These are phyloP conservation scores for Mesocricetus auratus DNA, from an alignment of 2,113 vertebrate genomes.

Conservation along the genomic window DNA sequence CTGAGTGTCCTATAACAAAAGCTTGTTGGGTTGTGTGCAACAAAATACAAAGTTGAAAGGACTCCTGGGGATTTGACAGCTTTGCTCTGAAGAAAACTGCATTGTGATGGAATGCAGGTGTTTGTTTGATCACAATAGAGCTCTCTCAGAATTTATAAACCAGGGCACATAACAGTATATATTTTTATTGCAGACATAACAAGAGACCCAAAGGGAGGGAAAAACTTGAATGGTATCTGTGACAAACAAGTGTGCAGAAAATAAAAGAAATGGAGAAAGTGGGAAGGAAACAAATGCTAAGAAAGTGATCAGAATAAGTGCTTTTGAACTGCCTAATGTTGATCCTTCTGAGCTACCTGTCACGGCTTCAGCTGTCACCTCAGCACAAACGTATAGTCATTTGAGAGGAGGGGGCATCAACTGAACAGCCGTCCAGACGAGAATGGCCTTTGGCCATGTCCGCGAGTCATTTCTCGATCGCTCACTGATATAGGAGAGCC, in stretches of 20 bases:
- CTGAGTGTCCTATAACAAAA: background rate
- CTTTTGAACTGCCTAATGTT: conserved; percentile 47
- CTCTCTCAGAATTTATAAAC: conserved; percentile 55
- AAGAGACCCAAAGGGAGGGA: background rate
- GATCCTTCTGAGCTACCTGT: background rate
- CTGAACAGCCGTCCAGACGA: background rate
- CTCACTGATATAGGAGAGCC: background rate
- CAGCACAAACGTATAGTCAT: background rate
- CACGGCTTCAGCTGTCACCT: background rate
- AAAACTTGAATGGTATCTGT: background rate
- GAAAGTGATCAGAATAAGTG: conserved; percentile 14
- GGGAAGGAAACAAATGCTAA: background rate
- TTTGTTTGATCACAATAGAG: conserved; percentile 47
- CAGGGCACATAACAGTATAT: conserved; percentile 30
- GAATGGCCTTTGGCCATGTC: background rate
- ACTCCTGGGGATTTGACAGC: conserved; percentile 46
- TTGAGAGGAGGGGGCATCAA: background rate
- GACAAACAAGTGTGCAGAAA: background rate
- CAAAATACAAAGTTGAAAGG: conserved; percentile 47
- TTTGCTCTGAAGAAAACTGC: conserved; percentile 33
- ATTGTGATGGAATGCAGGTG: conserved; percentile 28
- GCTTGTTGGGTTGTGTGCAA: conserved; percentile 37
- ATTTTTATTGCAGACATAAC: conserved; percentile 58
- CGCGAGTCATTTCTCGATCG: background rate
- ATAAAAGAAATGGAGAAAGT: background rate